Evolutionary conservation across 2,113 vertebrate genomes (phyloP).

Genomic region (Malurus melanocephalus): DNA sequence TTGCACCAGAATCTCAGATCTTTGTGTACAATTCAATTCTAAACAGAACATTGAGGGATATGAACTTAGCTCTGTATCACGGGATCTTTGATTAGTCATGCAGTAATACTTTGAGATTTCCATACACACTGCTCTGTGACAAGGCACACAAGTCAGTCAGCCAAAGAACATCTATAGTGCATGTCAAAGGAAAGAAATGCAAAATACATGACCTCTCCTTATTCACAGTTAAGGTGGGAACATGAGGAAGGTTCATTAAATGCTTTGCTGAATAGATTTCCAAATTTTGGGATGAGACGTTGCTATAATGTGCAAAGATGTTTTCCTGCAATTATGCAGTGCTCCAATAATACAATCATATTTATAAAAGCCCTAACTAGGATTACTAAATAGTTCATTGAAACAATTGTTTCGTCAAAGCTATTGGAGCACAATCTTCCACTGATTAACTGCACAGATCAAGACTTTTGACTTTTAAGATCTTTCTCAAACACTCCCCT

Average conservation of each 20-base stretch:
- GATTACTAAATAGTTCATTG: background rate
- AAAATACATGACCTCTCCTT: background rate
- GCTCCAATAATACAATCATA: background rate
- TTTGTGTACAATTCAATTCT: background rate
- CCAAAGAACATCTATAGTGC: background rate
- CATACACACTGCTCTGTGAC: fast-evolving
- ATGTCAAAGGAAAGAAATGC: background rate
- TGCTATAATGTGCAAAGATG: background rate
- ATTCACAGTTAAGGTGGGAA: background rate
- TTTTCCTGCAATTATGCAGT: background rate
- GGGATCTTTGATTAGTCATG: background rate
- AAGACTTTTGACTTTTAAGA: slow-evolving; percentile 47
- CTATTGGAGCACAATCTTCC: background rate
- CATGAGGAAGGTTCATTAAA: fast-evolving
- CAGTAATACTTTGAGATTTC: background rate
- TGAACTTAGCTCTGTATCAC: background rate
- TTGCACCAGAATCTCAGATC: background rate
- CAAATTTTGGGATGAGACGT: background rate
- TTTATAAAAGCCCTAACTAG: slow-evolving; percentile 5
- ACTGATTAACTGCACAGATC: slow-evolving; percentile 38
- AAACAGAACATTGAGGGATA: background rate
- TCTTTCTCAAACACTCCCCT: background rate
- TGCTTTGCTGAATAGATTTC: background rate
- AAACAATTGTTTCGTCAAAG: slow-evolving; percentile 24
- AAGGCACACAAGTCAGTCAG: background rate